Conservation (phyloP, 2,888 invertebrate species). For the Lagria hirta region DNA sequence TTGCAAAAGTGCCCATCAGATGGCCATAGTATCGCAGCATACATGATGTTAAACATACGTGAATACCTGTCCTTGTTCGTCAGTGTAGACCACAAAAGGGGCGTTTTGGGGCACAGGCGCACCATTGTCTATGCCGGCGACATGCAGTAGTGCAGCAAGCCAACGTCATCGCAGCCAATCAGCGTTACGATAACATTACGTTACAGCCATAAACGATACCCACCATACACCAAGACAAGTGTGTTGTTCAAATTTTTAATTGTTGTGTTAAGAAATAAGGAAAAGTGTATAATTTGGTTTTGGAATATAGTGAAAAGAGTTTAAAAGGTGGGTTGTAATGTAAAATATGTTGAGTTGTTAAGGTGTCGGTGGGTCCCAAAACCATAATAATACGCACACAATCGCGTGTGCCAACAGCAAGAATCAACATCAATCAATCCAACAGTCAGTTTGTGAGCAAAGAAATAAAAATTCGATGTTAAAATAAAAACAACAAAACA, state of each 20-base stretch:
- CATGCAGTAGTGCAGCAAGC: slow-evolving; percentile 60
- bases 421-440: slow-evolving; percentile 27
- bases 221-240: slow-evolving; percentile 50
- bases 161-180: slow-evolving; percentile 55
- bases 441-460: slow-evolving; percentile 12
- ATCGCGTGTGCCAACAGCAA: slow-evolving; percentile 35
- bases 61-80: slow-evolving; percentile 93
- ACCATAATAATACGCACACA: slow-evolving; percentile 40
- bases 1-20: slow-evolving; percentile 6
- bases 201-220: slow-evolving; percentile 53
- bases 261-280: slow-evolving; percentile 5
- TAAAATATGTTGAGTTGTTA: slow-evolving; percentile 13
- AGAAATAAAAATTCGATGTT: slow-evolving; percentile 5
- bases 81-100: slow-evolving; percentile 93
- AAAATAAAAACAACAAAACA: slow-evolving; percentile 10
- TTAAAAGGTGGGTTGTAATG: slow-evolving; percentile 5
- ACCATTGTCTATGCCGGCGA: slow-evolving; percentile 62
- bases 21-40: slow-evolving; percentile 41
- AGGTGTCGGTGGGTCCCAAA: slow-evolving; percentile 51
- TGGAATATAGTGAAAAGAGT: slow-evolving; percentile 1
- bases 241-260: slow-evolving; percentile 20
- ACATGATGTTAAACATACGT: slow-evolving; percentile 52
- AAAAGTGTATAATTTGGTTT: no score
- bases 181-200: slow-evolving; percentile 54
- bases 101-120: slow-evolving; percentile 83